Evolutionary conservation across 2,888 invertebrate species (phyloP), one percentile per base, ranked within the genome.

Genomic region (Thera britannica): DNA sequence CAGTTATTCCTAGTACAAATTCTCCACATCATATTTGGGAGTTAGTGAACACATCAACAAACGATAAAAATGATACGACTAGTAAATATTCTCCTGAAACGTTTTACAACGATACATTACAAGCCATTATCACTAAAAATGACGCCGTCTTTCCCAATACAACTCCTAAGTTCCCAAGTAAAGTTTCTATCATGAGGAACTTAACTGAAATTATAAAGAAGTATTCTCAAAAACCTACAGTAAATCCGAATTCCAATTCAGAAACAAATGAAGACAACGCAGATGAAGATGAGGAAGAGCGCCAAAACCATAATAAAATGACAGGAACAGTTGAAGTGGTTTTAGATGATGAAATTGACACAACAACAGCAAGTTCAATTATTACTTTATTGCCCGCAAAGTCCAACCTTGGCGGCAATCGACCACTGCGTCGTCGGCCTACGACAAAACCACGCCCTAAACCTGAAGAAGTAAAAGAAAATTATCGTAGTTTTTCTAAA

Each of bases 341-440:
- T 34, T 83, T 86, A 9, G 92, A 93, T 65, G 93, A 92, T 38
- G 90, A 90, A 70, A 67, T 90, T 66, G 90, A 90, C 67, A 82
- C 84, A n/a, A 92, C 92, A 49, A 91, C 93, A 23, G 76, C 88
- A 12, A 84, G 63, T 36, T 48, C 80, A 70, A 85, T 93, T 11
- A 90, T 94, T 23, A 97, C 97, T 0, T 85, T 97, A 54, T 90
- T 97, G 66, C 97, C 97, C 0, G 97, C 96, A 0, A 96, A 97
- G 80, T 97, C 97, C 1, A 97, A 97, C 86, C 95, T 96, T 0
- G 97, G 97, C 0, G 94, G 97, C 4, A 96, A 95, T 67, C 92
- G 96, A 72, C 97, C 96, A 0, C 89, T 97, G 56, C 90, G 96
- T 76, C 96, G 96, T 1, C 90, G 95, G 52, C 96, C 96, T 0